Percentiles rank a stretch among this genome's conserved stretches.
These are phyloP conservation scores for Suillia variegata DNA, from an alignment of 2,888 invertebrate species.

Conservation along the genomic window DNA sequence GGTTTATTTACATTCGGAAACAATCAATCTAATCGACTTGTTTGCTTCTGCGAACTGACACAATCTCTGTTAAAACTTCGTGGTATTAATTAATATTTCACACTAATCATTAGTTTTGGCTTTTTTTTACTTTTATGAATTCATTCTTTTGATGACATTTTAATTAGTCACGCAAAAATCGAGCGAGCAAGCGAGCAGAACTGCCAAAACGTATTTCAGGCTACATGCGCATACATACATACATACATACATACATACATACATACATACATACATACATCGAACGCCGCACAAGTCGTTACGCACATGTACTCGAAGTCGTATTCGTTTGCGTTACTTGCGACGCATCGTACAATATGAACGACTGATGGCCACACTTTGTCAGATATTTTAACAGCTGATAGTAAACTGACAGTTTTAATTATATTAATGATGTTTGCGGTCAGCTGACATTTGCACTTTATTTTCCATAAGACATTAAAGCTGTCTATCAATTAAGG, in stretches of 20 bases:
- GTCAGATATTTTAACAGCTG: neutral
- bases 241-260: too few relatives aligned
- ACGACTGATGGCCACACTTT: too few relatives aligned
- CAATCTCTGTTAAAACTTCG: neutral
- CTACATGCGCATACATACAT: too few relatives aligned
- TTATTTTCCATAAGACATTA: conserved; percentile 34
- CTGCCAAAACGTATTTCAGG: too few relatives aligned
- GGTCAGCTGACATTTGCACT: conserved; percentile 58
- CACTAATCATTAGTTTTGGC: neutral
- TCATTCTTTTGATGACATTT: too few relatives aligned
- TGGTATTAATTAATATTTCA: neutral
- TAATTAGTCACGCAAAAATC: neutral
- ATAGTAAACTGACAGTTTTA: conserved; percentile 48
- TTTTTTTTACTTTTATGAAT: neutral
- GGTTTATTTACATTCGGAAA: too few relatives aligned
- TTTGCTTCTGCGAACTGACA: neutral
- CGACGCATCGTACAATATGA: too few relatives aligned
- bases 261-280: too few relatives aligned
- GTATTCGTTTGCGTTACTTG: too few relatives aligned
- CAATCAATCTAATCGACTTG: too few relatives aligned
- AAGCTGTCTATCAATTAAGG: neutral
- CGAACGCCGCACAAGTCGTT: too few relatives aligned
- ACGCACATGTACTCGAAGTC: neutral
- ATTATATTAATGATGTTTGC: conserved; percentile 54
- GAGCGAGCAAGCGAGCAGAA: neutral